Base-by-base conservation (phyloP, 2,888 invertebrate species). In the Sesia bembeciformis region DNA sequence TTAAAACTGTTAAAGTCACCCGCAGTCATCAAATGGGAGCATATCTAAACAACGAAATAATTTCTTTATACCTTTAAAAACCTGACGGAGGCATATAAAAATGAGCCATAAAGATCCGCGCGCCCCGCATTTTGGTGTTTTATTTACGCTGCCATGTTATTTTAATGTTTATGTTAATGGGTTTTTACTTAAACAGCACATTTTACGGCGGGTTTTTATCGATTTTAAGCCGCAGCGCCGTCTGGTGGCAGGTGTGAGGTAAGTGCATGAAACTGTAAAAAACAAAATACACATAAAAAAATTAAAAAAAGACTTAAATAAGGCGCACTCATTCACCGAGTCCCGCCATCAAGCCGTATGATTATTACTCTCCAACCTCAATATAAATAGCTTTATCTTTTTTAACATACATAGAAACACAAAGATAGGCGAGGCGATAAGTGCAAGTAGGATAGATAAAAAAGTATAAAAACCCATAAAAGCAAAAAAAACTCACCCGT, bases 81-180 rank as follows among this genome's bases (percentile, higher is more conserved):
- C 61, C 59, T 55, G 56, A 60, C 60, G 53, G 53, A 58, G 58
- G 40, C 7, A 52, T 57, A 63, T 60, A 66, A 64, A 62, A 64
- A 60, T 60, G 57, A 57, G 55, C 55, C 58, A 57, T 61, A 64
- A 67, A 65, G 46, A 58, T 43, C 59, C 54, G 57, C 53, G 58
- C 61, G 60, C 58, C 61, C 66, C 65, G 60, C 65, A 60, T 65
- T 68, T 60, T 63, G 60, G 59, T 58, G 64, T 68, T 70, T 71
- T 74, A 72, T 75, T 78, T 72, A 70, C 60, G 59, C 63, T 59
- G 63, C 67, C 66, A 67, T 63, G 58, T 62, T 63, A 63, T 70
- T 76, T 73, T 76, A 70, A 79, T 74, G 72, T 72, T 70, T 72
- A 65, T 69, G 76, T 77, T 84, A 81, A 81, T 81, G 76, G 75